A percentile compares a stretch with the other conserved stretches of the same genome.
Conservation (phyloP, 2,797 vertebrate species). For the Synanceia verrucosa region DNA sequence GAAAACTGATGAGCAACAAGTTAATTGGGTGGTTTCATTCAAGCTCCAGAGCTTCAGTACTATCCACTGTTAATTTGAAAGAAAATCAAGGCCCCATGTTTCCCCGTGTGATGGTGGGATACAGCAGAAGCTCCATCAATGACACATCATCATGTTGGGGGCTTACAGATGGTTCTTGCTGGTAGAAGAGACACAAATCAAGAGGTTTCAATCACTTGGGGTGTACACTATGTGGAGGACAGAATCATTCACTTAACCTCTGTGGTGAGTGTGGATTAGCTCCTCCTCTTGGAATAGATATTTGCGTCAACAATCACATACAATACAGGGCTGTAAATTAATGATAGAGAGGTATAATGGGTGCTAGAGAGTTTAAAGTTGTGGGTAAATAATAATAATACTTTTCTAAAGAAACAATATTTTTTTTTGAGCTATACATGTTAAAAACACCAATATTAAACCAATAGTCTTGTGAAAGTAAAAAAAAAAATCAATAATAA, state of each 20-base stretch:
- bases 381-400: not conserved
- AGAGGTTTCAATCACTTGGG: slow-evolving; percentile 5
- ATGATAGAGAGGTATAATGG: not conserved
- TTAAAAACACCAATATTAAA: too few relatives aligned
- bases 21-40: slow-evolving; percentile 29
- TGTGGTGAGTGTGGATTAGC: not conserved
- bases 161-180: slow-evolving; percentile 16
- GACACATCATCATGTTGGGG: not conserved
- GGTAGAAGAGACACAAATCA: slow-evolving; percentile 31
- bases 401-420: not conserved
- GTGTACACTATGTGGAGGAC: not conserved
- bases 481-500: not conserved
- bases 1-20: slow-evolving; percentile 13
- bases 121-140: not conserved
- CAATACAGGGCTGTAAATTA: not conserved
- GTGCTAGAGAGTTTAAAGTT: not conserved
- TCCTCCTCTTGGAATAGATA: not conserved
- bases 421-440: not conserved
- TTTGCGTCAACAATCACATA: not conserved
- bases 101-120: not conserved
- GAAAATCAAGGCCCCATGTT: not conserved
- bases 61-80: slow-evolving; percentile 7
- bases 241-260: not conserved
- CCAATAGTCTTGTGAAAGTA: too few relatives aligned
- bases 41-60: slow-evolving; percentile 9